These are phyloP conservation scores for Alaudala cheleensis DNA, from an alignment of 2,113 vertebrate species.

Conservation along the genomic window DNA sequence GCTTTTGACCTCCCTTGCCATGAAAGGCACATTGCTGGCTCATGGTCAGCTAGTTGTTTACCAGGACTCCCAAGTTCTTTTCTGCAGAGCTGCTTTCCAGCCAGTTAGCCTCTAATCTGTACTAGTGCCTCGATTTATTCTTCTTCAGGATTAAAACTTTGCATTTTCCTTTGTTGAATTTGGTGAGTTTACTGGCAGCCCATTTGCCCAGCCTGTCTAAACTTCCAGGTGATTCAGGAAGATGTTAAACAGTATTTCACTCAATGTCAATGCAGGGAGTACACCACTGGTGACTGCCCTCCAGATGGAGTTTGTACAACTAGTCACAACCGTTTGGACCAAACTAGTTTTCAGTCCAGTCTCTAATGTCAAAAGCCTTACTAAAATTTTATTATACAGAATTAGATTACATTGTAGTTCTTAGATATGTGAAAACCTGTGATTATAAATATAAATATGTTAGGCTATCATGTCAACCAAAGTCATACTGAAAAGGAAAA, in stretches of 20 bases:
- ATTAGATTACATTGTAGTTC: background rate
- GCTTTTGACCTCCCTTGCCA: background rate
- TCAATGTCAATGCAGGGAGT: background rate
- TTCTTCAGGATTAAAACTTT: background rate
- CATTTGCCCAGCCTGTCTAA: too few species aligned
- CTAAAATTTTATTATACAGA: background rate
- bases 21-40: background rate
- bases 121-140: background rate
- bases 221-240: background rate
- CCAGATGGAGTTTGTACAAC: background rate
- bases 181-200: background rate
- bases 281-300: background rate
- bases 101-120: background rate
- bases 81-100: background rate
- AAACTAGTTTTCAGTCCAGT: background rate
- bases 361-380: background rate
- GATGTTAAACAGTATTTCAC: background rate
- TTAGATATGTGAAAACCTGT: background rate
- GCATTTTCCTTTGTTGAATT: background rate
- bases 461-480: background rate
- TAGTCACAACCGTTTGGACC: background rate
- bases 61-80: background rate
- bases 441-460: background rate
- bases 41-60: background rate
- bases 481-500: background rate